Evolutionary conservation across 2,113 vertebrate species (phyloP), one percentile per base, ranked within the genome.

Genomic region (Coregonus clupeaformis): DNA sequence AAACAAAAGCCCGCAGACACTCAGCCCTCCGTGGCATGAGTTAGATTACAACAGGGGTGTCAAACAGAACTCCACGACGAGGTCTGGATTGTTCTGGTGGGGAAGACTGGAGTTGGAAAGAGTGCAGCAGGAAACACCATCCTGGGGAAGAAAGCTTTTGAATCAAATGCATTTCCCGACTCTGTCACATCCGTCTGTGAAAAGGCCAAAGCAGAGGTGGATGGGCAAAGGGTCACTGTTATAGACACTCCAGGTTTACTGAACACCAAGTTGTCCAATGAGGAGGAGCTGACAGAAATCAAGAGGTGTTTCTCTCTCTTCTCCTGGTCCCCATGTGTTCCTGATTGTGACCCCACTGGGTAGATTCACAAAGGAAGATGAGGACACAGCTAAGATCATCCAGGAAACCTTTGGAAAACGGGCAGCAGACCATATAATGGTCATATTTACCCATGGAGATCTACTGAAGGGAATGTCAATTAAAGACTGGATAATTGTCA

Each of bases 211-310:
- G 49, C 22, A n/a, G 12, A 12, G 12, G 71, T 73, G n/a, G 30
- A 71, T 22, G 66, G 64, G 13, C 69, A 71, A 70, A 60, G 55
- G 25, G 55, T 82, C 1, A 65, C 18, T 36, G 71, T 85, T 24
- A 71, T 84, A 42, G 83, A 84, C 74, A 77, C 82, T 57, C 82
- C 82, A 20, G 82, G 76, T 9, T 24, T 79, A 57, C 77, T 72
- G 72, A 71, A 82, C 49, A 79, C 76, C 25, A 5, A n/a, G 11
- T 32, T 80, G 13, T 30, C 55, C 57, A 13, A 0, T n/a, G 32
- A 77, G 1, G 70, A 81, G 6, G 74, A 68, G 0, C 1, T 71
- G 1, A 30, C 16, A 20, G 55, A 74, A 64, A 74, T 80, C 49
- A 49, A 65, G 24, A 25, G 1, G 11, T 80, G 77, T 47, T 68